These are phyloP conservation scores for Drosophila ogumai DNA, from an alignment of 1,140 invertebrate species.

Conservation along the genomic window DNA sequence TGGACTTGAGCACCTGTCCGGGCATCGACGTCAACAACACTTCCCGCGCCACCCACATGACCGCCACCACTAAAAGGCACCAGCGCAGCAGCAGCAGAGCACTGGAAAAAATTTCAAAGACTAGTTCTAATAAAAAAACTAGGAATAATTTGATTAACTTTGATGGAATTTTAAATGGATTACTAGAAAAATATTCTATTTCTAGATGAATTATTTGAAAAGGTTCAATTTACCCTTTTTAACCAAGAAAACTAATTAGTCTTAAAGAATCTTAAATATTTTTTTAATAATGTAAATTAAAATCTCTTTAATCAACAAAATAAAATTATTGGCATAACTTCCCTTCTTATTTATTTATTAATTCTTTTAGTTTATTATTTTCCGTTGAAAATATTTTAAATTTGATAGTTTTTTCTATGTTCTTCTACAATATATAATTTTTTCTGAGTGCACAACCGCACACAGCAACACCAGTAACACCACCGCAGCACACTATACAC, in stretches of 20 bases:
- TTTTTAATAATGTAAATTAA: no score
- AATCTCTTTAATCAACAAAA: background rate
- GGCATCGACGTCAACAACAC: slow-evolving; percentile 42
- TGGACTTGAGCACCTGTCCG: slow-evolving; percentile 59
- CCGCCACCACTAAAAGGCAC: slow-evolving; percentile 16
- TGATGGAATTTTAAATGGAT: no score
- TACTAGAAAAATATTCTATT: background rate
- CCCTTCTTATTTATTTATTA: no score
- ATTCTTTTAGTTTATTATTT: background rate
- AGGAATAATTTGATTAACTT: background rate
- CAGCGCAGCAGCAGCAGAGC: slow-evolving; percentile 11
- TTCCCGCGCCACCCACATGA: slow-evolving; percentile 60
- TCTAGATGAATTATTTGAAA: background rate
- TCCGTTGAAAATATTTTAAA: background rate
- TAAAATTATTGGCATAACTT: no score
- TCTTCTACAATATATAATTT: background rate
- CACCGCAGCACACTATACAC: slow-evolving; percentile 13
- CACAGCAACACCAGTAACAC: slow-evolving; percentile 12
- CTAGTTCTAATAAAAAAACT: background rate
- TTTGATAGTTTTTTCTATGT: background rate
- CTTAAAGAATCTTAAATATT: background rate
- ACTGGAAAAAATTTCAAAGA: background rate
- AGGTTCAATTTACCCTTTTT: background rate
- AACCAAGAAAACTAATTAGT: no score
- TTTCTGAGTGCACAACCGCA: slow-evolving; percentile 18